Conservation (phyloP, 2,113 vertebrate species). For the Dissostichus mawsoni region DNA sequence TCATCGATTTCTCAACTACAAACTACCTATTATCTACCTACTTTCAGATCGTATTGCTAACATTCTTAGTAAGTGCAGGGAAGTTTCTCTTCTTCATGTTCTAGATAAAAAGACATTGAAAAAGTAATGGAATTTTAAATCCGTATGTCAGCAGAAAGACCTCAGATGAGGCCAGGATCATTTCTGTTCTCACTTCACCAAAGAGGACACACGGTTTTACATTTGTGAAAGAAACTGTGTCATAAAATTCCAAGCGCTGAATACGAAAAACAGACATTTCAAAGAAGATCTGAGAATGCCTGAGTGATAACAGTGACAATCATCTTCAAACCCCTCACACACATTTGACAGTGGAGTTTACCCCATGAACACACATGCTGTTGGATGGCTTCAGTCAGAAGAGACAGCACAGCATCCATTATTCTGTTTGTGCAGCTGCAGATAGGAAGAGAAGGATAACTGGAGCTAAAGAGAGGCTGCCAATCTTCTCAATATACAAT, state of each 20-base stretch:
- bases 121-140: background rate
- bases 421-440: constrained; percentile 20
- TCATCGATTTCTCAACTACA: background rate
- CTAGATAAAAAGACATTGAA: background rate
- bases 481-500: constrained; percentile 11
- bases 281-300: background rate
- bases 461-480: background rate
- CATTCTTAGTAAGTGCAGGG: background rate
- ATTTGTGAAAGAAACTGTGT: background rate
- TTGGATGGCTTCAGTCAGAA: background rate
- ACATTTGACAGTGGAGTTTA: background rate
- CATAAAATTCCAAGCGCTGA: background rate
- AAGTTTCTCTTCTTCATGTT: background rate
- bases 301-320: background rate
- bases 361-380: background rate
- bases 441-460: constrained; percentile 1
- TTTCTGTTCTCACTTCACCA: background rate
- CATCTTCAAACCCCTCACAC: background rate
- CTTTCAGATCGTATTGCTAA: background rate
- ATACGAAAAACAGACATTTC: background rate
- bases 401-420: constrained; percentile 10
- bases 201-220: background rate
- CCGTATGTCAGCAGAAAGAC: background rate
- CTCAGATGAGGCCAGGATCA: background rate
- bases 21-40: too few species aligned